Evolutionary conservation across 2,888 invertebrate species (phyloP), one percentile per base, ranked within the genome.

Genomic region (Chrysotoxum bicinctum): DNA sequence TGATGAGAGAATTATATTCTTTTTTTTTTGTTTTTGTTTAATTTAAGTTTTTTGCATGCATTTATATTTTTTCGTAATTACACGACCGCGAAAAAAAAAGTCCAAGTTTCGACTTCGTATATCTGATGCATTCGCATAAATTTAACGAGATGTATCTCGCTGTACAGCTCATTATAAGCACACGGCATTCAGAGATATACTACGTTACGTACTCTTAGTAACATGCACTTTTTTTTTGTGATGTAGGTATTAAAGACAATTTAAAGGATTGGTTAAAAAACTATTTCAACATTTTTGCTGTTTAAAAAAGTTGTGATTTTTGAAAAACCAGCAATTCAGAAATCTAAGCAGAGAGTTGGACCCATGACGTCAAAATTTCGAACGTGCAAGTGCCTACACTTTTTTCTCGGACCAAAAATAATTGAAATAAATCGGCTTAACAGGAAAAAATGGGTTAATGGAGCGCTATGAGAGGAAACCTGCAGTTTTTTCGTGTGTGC

Each of bases 11-110:
- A 81, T 74, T 74, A 40, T 45, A 12, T 21, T 60, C 54, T 48
- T 68, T 26, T 40, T 56, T 50, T 19, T 16, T 30, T 60, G 40
- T 54, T 69, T 37, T 50, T 58, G 40, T 50, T 64, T 52, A 10
- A 54, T 50, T 66, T 68, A 52, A 66, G 30, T 84, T 83, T 82
- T 79, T 75, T 76, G 66, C 64, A 68, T 84, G 75, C 70, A 73
- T 69, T 62, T 85, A 69, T 81, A 76, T 69, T 43, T 54, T 68
- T 81, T 69, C 40, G 73, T 85, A 81, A 81, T 81, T 81, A 85
- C 66, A 85, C 52, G 52, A 58, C 81, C 60, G 68, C 81, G 40
- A 62, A 81, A 54, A 70, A 48, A 56, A 72, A 52, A 54, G 23
- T n/a, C 69, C n/a, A 69, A 52, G 70, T 23, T 80, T 64, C 32